Evolutionary conservation across 2,888 invertebrate species (phyloP).

Genomic region (Rhagonycha lutea): DNA sequence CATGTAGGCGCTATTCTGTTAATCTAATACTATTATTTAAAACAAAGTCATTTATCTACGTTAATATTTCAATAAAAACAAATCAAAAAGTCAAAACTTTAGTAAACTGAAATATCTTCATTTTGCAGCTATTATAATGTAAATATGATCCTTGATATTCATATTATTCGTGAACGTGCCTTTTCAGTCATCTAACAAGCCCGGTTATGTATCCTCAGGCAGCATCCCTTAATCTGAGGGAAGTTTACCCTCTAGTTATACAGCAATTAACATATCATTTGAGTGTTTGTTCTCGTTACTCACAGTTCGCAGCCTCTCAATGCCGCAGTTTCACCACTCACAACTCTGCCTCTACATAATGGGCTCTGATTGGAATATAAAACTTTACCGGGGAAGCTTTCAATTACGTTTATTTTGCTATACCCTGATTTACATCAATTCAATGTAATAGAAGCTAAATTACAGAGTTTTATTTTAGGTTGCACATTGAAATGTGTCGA

Average conservation of each 20-base stretch:
- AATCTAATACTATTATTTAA: not conserved
- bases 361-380: slow-evolving; percentile 48
- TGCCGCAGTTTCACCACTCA: slow-evolving; percentile 35
- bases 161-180: slow-evolving; percentile 52
- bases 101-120: slow-evolving; percentile 20
- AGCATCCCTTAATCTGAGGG: slow-evolving; percentile 39
- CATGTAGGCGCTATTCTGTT: not conserved
- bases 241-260: slow-evolving; percentile 50
- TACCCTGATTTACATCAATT: slow-evolving; percentile 44
- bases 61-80: slow-evolving; percentile 4
- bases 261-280: slow-evolving; percentile 53
- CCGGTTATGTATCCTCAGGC: slow-evolving; percentile 43
- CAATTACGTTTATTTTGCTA: slow-evolving; percentile 47
- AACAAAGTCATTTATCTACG: not conserved
- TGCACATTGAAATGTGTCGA: slow-evolving; percentile 20
- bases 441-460: slow-evolving; percentile 42
- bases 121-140: slow-evolving; percentile 34
- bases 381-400: slow-evolving; percentile 42
- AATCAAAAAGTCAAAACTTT: slow-evolving; percentile 14
- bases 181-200: slow-evolving; percentile 49
- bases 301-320: slow-evolving; percentile 42
- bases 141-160: slow-evolving; percentile 49
- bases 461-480: slow-evolving; percentile 31
- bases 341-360: slow-evolving; percentile 40
- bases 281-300: slow-evolving; percentile 49